Evolutionary conservation across 1,140 invertebrate genomes (phyloP), one percentile per base, ranked within the genome.

Genomic region (Aphelinus atriplicis): DNA sequence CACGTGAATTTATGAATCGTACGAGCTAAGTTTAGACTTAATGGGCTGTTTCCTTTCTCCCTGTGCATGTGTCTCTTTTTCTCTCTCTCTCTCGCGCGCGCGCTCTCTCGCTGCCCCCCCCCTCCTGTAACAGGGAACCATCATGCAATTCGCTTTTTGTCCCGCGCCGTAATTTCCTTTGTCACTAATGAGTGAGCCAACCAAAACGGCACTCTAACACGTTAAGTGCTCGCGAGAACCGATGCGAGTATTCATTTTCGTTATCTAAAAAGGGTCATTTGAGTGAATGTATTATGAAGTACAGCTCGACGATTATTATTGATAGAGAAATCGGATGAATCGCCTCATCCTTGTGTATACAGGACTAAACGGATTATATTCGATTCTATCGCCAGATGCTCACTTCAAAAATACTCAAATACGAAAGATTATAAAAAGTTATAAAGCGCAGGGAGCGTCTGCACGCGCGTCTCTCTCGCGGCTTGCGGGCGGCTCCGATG

Each of bases 401-500:
- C 42, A 60, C 26, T 26, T 26, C 26, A 26, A 26, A 26, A 26
- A 26, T 26, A 26, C 26, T 26, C 26, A 26, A 26, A 26, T 26
- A 26, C 26, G 26, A 26, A 26, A 26, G 26, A 26, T 26, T 7
- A 51, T 7, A 9, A 10, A 64, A 2, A 64, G 10, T 9, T 10
- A 64, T 10, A 64, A 7, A 64, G 7, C 46, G 46, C 47, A 51
- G 0, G 7, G 56, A 3, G 6, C 50, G 4, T 46, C 53, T 43
- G 47, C 1, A 1, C 42, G 48, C 50, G 47, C 58, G 5, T 46
- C 60, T 62, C 7, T 50, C 26, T 43, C 48, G 26, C 58, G 46
- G 47, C 2, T 43, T 1, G 9, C 26, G 0, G 26, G 26, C 26
- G 26, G 26, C 26, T 80, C 43, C 43, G 63, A 62, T 77, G 80